Conservation (phyloP, 2,888 invertebrate species). For the Dicyrtomina minuta region DNA sequence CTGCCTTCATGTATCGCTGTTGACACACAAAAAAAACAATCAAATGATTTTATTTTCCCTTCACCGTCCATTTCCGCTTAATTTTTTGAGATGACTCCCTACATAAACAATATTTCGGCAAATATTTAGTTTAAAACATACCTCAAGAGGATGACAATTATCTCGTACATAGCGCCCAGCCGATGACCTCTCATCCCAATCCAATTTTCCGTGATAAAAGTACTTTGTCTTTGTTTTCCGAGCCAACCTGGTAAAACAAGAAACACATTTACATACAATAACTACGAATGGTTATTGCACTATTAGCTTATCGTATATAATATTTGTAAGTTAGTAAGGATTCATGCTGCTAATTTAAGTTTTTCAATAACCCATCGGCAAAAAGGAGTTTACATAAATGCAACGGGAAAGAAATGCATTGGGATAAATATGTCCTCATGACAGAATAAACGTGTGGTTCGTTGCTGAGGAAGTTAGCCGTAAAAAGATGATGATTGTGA, state of each 20-base stretch:
- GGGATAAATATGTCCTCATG: too few species aligned
- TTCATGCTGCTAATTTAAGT: background rate
- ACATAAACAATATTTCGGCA: too few species aligned
- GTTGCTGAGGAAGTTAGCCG: too few species aligned
- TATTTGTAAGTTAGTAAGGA: too few species aligned
- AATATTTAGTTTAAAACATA: slow-evolving; percentile 66
- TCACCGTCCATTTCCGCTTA: background rate
- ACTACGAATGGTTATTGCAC: too few species aligned
- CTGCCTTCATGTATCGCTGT: slow-evolving; percentile 54
- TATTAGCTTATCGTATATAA: background rate
- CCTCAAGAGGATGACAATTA: slow-evolving; percentile 93
- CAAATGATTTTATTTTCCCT: background rate
- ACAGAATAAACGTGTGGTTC: too few species aligned
- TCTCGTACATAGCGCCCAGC: slow-evolving; percentile 97
- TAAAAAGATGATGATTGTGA: too few species aligned
- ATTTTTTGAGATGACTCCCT: background rate
- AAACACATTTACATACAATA: slow-evolving; percentile 17
- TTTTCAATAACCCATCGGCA: background rate
- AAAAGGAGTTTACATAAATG: background rate
- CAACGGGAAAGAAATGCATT: too few species aligned
- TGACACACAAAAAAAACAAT: slow-evolving; percentile 2
- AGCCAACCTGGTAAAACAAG: slow-evolving; percentile 67
- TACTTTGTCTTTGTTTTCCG: slow-evolving; percentile 94
- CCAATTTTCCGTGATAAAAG: slow-evolving; percentile 94
- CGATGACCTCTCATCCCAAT: slow-evolving; percentile 96